phyloP scores from a whole-genome alignment of 2,888 invertebrate species.

The Stenolophus ochropezus region DNA sequence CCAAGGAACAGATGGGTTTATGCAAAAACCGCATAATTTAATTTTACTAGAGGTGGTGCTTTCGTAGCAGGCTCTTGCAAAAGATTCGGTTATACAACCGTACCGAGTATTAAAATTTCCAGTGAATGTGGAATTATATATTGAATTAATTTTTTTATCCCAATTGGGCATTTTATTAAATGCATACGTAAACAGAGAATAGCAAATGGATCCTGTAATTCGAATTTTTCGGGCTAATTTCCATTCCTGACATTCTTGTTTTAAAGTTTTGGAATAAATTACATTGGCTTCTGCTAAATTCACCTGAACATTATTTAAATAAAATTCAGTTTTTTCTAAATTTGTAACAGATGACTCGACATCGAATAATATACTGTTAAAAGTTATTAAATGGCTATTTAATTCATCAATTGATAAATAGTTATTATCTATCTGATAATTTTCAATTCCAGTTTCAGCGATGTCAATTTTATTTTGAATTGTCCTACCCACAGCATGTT shows the following conservation, averaged over 20 bases:
- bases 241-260: not conserved
- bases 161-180: not conserved
- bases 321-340: not conserved
- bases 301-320: not conserved
- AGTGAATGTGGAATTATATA: not conserved
- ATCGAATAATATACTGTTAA: not conserved
- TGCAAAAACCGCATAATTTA: not conserved
- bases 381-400: not conserved
- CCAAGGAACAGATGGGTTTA: not conserved
- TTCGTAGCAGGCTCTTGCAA: not conserved
- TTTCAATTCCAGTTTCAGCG: not conserved
- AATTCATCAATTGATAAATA: not conserved
- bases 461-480: not conserved
- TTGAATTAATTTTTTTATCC: slow-evolving; percentile 3
- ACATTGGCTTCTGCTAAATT: not conserved
- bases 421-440: not conserved
- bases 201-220: not conserved
- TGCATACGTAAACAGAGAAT: not conserved
- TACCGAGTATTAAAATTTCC: not conserved
- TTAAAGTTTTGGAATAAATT: not conserved
- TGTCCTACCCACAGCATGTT: not conserved
- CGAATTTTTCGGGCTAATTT: not conserved
- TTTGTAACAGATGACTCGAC: not conserved
- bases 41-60: not conserved
- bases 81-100: not conserved